Percentiles rank a stretch among this genome's conserved stretches.
Evolutionary conservation across 2,113 vertebrate genomes (phyloP).

Genomic region (Calcarius ornatus): DNA sequence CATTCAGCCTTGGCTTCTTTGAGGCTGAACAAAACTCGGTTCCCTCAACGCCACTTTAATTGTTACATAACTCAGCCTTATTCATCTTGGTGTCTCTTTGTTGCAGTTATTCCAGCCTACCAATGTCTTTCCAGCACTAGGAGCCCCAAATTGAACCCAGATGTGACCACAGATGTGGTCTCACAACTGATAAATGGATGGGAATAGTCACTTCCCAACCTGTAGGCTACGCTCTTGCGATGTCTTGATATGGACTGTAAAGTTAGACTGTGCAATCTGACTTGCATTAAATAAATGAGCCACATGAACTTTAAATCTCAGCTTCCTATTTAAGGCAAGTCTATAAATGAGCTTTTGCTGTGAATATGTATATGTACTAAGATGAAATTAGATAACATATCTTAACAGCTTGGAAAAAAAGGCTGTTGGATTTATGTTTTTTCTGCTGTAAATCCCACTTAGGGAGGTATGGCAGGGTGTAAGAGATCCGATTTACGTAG

Average conservation of each 20-base stretch:
- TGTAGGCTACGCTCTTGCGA: not conserved
- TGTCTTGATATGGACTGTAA: not conserved
- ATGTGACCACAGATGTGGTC: not conserved
- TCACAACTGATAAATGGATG: not conserved
- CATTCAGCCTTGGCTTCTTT: not conserved
- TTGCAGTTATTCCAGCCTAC: not conserved
- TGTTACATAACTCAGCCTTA: not conserved
- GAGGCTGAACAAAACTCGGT: not conserved
- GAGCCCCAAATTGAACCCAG: not conserved
- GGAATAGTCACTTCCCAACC: not conserved
- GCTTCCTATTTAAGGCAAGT: not conserved
- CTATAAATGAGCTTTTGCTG: not conserved
- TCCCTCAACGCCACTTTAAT: not conserved
- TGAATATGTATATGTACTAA: not conserved
- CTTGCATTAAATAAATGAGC: not conserved
- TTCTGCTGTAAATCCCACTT: not conserved
- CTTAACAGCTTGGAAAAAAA: not conserved
- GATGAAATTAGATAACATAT: not conserved
- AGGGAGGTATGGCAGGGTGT: not conserved
- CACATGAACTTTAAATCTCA: not conserved
- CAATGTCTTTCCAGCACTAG: not conserved
- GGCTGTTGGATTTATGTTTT: not conserved
- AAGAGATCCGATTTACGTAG: not conserved
- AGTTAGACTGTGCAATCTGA: not conserved
- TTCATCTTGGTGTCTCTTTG: not conserved